Evolutionary conservation across 2,888 invertebrate species (phyloP).

Genomic region (Pollenia angustigena): DNA sequence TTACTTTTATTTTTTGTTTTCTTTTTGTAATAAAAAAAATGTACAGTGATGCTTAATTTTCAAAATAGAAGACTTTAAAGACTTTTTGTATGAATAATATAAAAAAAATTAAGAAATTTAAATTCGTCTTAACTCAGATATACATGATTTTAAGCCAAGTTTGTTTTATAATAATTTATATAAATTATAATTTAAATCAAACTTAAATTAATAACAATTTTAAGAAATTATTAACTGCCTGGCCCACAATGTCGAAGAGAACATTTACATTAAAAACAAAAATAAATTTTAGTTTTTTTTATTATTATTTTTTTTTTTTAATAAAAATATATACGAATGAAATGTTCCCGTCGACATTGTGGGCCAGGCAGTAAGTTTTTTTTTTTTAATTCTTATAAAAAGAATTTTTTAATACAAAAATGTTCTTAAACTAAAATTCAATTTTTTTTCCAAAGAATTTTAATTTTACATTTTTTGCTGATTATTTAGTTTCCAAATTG

Average conservation of each 20-base stretch:
- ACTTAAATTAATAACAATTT: conserved; percentile 7
- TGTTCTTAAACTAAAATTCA: conserved; percentile 46
- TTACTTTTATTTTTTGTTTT: conserved; percentile 43
- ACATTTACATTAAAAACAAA: too few species aligned
- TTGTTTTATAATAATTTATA: conserved; percentile 33
- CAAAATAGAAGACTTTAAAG: conserved; percentile 33
- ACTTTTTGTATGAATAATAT: conserved; percentile 6
- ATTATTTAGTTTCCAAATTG: not conserved
- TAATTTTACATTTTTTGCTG: not conserved
- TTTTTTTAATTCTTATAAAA: conserved; percentile 32
- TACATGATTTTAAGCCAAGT: conserved; percentile 34
- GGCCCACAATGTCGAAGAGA: too few species aligned
- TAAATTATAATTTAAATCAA: conserved; percentile 18
- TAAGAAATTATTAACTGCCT: not conserved
- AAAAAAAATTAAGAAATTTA: conserved; percentile 29
- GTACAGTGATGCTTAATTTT: conserved; percentile 57
- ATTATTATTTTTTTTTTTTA: too few species aligned
- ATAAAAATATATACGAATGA: too few species aligned
- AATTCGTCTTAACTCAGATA: conserved; percentile 56
- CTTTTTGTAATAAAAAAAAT: conserved; percentile 39
- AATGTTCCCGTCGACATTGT: too few species aligned
- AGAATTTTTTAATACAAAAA: conserved; percentile 57
- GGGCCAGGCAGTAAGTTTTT: not conserved
- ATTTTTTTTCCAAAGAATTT: conserved; percentile 7
- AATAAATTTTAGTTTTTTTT: too few species aligned